Base-by-base conservation (phyloP, 2,113 vertebrate genomes). In the Glaucomys volans region DNA sequence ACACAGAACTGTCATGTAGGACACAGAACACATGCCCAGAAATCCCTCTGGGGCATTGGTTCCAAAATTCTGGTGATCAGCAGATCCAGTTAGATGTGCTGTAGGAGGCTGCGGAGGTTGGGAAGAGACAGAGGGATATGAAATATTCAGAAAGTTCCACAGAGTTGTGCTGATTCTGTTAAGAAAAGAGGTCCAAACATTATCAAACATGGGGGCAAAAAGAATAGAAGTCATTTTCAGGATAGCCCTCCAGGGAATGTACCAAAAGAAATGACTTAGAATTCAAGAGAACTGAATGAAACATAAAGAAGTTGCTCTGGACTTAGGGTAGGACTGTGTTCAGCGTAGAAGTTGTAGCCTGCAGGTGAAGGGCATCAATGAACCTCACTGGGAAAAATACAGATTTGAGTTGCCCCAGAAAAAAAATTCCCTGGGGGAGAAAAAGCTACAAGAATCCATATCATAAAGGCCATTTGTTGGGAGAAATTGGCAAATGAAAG, bases 31-130 rank as follows among this genome's bases (percentile, higher is more conserved):
- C 35, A 76, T 18, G 16, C 18, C 64, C 85, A 79, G 20, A 32
- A 84, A 71, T 66, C 5, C 52, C 37, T 77, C 40, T 82, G 14
- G n/a, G 30, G 4, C 22, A 37, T 9, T 76, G 8, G 30, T 57
- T 80, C 69, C 47, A 83, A 93, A 87, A 95, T 50, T n/a, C 80
- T 94, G 50, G 44, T 64, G 5, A 91, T 72, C 54, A 90, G 30
- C 32, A 90, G 64, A 84, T 32, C 30, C 50, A 90, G 71, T 85
- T 64, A 30, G 20, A 76, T 30, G 37, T 75, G 72, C 72, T n/a
- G 24, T 67, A 69, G 76, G n/a, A 54, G 54, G 28, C 11, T 89
- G 50, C 30, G 5, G 30, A 28, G 10, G 24, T 9, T 82, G 32
- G 32, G 35, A 47, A 26, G 11, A 74, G 16, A 71, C 17, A 30